Evolutionary conservation across 2,888 invertebrate genomes (phyloP).

Genomic region (Nephrocerus scutellatus): DNA sequence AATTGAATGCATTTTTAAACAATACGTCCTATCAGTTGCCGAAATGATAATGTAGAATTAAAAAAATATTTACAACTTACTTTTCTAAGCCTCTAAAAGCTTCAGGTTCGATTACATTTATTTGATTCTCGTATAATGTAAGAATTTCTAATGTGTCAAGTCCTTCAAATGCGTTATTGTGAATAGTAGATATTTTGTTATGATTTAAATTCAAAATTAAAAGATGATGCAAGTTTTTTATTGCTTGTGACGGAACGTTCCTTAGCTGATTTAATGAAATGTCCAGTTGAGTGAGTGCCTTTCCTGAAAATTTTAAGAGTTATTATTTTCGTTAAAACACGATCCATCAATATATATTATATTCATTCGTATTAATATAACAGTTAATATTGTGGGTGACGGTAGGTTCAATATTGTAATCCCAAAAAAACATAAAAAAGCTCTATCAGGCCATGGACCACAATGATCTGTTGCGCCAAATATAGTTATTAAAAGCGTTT

Average conservation of each 20-base stretch:
- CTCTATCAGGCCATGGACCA: too few relatives aligned
- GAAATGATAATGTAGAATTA: too few relatives aligned
- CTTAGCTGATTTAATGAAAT: conserved; percentile 78
- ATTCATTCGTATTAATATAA: background rate
- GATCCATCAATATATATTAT: background rate
- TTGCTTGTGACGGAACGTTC: conserved; percentile 71
- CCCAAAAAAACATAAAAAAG: too few relatives aligned
- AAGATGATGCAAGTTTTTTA: conserved; percentile 72
- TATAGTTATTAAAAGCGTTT: too few relatives aligned
- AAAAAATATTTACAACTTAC: conserved; percentile 51
- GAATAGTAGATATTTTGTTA: conserved; percentile 73
- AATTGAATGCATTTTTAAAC: too few relatives aligned
- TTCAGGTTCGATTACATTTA: conserved; percentile 68
- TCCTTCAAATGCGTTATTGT: conserved; percentile 76
- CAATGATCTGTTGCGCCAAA: too few relatives aligned
- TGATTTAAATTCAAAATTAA: conserved; percentile 85
- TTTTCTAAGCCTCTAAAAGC: conserved; percentile 83
- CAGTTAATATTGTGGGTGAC: too few relatives aligned
- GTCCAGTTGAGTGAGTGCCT: conserved; percentile 80
- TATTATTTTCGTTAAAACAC: background rate
- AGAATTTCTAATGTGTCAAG: conserved; percentile 80
- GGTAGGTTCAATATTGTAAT: too few relatives aligned
- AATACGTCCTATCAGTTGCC: too few relatives aligned
- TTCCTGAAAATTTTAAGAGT: conserved; percentile 53
- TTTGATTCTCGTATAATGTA: conserved; percentile 79